These are phyloP conservation scores for Polyommatus iphigenia DNA, from an alignment of 2,888 invertebrate species.

Conservation along the genomic window DNA sequence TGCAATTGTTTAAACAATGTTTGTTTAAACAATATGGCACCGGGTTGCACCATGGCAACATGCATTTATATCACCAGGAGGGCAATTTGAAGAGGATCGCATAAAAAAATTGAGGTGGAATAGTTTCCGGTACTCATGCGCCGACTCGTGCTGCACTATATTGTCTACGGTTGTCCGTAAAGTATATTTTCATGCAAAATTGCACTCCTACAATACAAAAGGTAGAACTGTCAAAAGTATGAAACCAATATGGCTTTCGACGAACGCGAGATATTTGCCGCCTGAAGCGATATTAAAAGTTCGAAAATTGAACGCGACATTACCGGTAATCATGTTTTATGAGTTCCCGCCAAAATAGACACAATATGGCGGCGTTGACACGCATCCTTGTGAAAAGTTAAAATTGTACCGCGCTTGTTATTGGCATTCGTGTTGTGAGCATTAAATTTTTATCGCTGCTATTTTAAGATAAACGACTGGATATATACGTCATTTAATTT, in stretches of 20 bases:
- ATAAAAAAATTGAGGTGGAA: too few species aligned
- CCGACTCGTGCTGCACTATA: too few species aligned
- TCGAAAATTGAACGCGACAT: constrained; percentile 62
- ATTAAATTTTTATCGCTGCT: constrained; percentile 42
- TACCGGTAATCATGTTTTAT: constrained; percentile 72
- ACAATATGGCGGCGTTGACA: constrained; percentile 58
- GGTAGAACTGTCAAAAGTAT: neutral
- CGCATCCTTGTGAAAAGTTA: constrained; percentile 67
- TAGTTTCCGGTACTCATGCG: too few species aligned
- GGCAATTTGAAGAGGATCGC: too few species aligned
- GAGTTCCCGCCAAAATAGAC: constrained; percentile 65
- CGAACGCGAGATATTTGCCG: constrained; percentile 38
- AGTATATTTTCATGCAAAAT: neutral
- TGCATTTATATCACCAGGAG: too few species aligned
- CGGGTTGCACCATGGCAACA: too few species aligned
- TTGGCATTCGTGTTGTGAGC: constrained; percentile 38
- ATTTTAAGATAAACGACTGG: constrained; percentile 40
- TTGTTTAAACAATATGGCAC: too few species aligned
- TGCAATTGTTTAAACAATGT: too few species aligned
- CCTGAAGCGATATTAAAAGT: constrained; percentile 45
- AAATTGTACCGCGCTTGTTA: constrained; percentile 50
- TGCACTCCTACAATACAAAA: neutral
- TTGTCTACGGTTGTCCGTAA: too few species aligned
- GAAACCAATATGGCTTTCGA: constrained; percentile 35
- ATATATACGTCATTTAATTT: constrained; percentile 33